Conservation (phyloP, 2,113 vertebrate species). For the Octodon degus region DNA sequence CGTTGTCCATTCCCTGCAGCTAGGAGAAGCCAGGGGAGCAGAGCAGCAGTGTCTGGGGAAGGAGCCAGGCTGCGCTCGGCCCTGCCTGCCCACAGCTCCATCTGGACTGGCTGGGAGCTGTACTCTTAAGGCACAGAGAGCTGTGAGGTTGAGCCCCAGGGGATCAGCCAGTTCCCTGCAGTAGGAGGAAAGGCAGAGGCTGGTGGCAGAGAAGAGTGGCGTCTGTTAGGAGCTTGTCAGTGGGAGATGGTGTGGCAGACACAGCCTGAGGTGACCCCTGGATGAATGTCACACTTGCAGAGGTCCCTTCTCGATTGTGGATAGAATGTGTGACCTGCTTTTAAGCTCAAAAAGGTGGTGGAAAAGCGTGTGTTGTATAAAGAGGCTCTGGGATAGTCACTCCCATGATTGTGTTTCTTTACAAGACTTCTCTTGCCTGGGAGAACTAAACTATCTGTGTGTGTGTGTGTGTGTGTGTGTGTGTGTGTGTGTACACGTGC, state of each 20-base stretch:
- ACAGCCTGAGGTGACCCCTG: not conserved
- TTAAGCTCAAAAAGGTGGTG: not conserved
- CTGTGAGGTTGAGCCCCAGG: not conserved
- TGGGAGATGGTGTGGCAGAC: not conserved
- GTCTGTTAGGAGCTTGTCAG: not conserved
- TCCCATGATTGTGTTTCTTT: not conserved
- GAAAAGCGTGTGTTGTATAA: too few relatives aligned
- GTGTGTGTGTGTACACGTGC: not conserved
- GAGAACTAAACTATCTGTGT: not conserved
- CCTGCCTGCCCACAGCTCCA: not conserved
- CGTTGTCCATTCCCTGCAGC: accelerated
- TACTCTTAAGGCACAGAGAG: not conserved
- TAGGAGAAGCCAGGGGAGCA: not conserved
- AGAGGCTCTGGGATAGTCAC: not conserved
- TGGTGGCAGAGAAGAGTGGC: not conserved
- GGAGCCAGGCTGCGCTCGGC: not conserved
- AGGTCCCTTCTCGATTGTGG: not conserved
- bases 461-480: not conserved
- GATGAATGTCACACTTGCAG: not conserved
- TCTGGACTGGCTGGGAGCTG: not conserved
- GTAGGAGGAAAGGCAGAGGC: not conserved
- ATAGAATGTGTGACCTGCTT: not conserved
- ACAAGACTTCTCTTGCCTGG: not conserved
- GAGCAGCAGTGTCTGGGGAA: too few relatives aligned
- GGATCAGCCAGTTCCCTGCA: not conserved